Percentiles rank a stretch among this genome's conserved stretches.
Conservation (phyloP, 2,888 invertebrate genomes). For the Caenorhabditis sp. region DNA sequence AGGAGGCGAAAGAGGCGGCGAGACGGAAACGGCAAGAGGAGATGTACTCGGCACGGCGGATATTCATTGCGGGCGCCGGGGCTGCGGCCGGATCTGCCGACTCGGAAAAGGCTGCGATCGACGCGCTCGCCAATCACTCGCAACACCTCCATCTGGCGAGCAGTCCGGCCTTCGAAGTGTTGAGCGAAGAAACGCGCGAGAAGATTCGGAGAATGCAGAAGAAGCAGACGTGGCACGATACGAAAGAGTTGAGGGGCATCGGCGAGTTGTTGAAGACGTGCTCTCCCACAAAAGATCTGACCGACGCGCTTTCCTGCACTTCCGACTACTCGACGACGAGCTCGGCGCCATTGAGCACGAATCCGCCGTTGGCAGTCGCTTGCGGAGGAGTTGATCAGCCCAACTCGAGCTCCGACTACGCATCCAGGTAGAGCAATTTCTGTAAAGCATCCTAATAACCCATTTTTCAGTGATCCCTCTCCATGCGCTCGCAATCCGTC, state of each 20-base stretch:
- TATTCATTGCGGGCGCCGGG: slow-evolving; percentile 72
- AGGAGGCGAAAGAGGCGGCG: slow-evolving; percentile 51
- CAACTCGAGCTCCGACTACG: slow-evolving; percentile 65
- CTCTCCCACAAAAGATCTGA: slow-evolving; percentile 57
- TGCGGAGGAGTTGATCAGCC: slow-evolving; percentile 54
- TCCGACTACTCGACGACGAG: slow-evolving; percentile 73
- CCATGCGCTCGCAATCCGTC: slow-evolving; percentile 64
- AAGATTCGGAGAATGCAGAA: slow-evolving; percentile 74
- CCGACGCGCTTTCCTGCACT: slow-evolving; percentile 69
- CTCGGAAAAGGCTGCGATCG: slow-evolving; percentile 57
- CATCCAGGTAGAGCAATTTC: slow-evolving; percentile 57
- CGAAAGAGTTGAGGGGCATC: slow-evolving; percentile 34
- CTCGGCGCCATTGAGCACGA: slow-evolving; percentile 61
- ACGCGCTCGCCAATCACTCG: slow-evolving; percentile 71
- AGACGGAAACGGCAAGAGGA: slow-evolving; percentile 65
- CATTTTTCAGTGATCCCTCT: slow-evolving; percentile 66
- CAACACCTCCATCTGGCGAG: slow-evolving; percentile 71
- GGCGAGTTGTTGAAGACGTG: slow-evolving; percentile 44
- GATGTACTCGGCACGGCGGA: slow-evolving; percentile 74
- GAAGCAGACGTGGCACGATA: slow-evolving; percentile 64
- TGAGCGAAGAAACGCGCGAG: slow-evolving; percentile 73
- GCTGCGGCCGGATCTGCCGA: slow-evolving; percentile 51
- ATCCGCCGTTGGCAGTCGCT: slow-evolving; percentile 58
- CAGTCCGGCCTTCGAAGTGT: slow-evolving; percentile 69
- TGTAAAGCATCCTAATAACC: neutral